Base-by-base conservation (phyloP, 2,113 vertebrate species). In the Oreochromis aureus region DNA sequence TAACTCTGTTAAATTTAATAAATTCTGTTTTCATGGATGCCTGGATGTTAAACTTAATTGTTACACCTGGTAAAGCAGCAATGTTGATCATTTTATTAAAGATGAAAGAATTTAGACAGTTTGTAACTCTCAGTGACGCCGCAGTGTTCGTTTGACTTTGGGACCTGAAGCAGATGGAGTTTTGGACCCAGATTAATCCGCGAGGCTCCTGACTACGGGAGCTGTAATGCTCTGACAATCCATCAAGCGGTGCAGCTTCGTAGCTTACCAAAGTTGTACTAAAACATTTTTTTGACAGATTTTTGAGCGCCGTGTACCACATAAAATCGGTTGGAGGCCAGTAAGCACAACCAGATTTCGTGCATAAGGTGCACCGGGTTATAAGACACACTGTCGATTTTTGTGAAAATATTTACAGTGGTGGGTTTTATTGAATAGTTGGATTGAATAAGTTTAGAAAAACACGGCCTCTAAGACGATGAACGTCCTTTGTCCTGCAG, bases 141-240 rank as follows among this genome's bases (percentile, higher is more conserved):
- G n/a, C n/a, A n/a, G n/a, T n/a, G n/a, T n/a, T n/a, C n/a, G n/a
- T n/a, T n/a, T n/a, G n/a, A n/a, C n/a, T n/a, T n/a, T n/a, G n/a
- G n/a, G n/a, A n/a, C n/a, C n/a, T n/a, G n/a, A n/a, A n/a, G n/a
- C n/a, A n/a, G n/a, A n/a, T n/a, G n/a, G n/a, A n/a, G n/a, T n/a
- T n/a, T n/a, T n/a, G n/a, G n/a, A n/a, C n/a, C n/a, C n/a, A n/a
- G n/a, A n/a, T n/a, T n/a, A n/a, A n/a, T n/a, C n/a, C n/a, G n/a
- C n/a, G n/a, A n/a, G n/a, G n/a, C 22, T 56, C 22, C 54, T 56
- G 11, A 24, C 22, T 56, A 56, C 22, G 11, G 0, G 0, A 56
- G 54, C 11, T 0, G 54, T 56, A 56, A 56, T 56, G 11, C 54
- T 56, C 22, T 27, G 11, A 56, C 55, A 27, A 24, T 56, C 54